A percentile compares a stretch with the other conserved stretches of the same genome.
phyloP scores from a whole-genome alignment of 2,888 invertebrate genomes.

The Yponomeuta malinellus region DNA sequence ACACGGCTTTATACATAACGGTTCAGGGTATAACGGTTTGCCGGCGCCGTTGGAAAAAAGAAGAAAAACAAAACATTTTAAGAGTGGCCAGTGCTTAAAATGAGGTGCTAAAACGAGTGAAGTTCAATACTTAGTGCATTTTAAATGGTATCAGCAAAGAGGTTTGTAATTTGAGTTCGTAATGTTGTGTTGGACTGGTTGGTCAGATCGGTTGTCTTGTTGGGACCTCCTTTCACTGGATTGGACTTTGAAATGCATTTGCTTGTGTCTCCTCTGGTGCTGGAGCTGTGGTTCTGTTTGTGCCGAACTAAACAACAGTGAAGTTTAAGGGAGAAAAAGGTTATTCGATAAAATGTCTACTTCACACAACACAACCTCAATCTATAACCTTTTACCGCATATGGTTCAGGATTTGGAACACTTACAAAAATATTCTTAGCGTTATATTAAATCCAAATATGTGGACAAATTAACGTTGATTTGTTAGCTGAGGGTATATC shows the following conservation, averaged over 20 bases:
- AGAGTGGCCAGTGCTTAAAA: neutral
- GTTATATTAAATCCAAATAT: no score
- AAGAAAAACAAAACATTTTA: neutral
- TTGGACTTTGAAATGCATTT: neutral
- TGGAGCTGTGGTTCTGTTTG: neutral
- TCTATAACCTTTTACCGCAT: no score
- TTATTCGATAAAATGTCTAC: no score
- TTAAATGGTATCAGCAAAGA: neutral
- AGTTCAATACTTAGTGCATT: neutral
- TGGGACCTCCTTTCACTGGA: neutral
- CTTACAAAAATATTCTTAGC: no score
- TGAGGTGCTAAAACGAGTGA: neutral
- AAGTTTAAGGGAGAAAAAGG: no score
- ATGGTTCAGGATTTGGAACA: no score
- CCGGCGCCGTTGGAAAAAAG: neutral
- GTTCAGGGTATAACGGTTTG: neutral
- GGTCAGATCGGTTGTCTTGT: neutral
- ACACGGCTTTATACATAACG: neutral
- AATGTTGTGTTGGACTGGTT: neutral
- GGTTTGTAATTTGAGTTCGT: neutral
- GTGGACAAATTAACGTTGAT: no score
- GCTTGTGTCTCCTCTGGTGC: neutral
- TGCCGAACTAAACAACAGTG: no score
- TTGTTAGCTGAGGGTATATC: no score
- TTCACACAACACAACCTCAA: no score